A percentile compares a stretch with the other conserved stretches of the same genome.
Evolutionary conservation across 2,888 invertebrate genomes (phyloP).

Genomic region (Thereva unica): DNA sequence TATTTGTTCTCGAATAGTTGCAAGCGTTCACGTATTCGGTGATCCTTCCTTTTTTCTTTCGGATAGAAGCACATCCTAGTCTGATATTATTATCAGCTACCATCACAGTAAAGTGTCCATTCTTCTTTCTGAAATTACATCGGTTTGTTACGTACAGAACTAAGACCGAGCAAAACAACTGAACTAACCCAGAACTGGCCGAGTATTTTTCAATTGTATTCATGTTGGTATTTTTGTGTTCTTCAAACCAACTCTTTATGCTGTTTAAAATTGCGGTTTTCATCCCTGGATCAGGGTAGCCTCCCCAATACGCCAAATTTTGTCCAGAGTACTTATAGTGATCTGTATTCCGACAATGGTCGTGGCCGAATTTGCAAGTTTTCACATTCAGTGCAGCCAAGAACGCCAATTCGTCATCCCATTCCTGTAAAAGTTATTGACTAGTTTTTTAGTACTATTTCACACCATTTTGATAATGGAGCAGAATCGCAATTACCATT

Average conservation of each 20-base stretch:
- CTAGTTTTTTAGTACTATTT: too few species aligned
- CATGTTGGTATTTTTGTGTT: constrained; percentile 52
- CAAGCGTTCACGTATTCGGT: constrained; percentile 51
- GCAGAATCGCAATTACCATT: constrained; percentile 2
- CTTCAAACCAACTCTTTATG: constrained; percentile 53
- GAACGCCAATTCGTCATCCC: constrained; percentile 42
- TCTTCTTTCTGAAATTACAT: constrained; percentile 48
- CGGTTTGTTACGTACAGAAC: too few species aligned
- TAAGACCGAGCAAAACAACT: too few species aligned
- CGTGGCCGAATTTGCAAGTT: constrained; percentile 40
- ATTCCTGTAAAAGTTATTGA: constrained; percentile 13
- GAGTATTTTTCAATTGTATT: constrained; percentile 49
- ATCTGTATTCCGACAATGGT: constrained; percentile 43
- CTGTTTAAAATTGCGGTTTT: constrained; percentile 53
- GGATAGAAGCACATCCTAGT: constrained; percentile 53
- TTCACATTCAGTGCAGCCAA: constrained; percentile 44
- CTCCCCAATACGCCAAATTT: constrained; percentile 52
- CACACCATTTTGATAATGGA: too few species aligned
- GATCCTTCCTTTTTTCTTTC: constrained; percentile 32
- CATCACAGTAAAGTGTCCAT: constrained; percentile 54
- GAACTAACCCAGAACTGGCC: constrained; percentile 49
- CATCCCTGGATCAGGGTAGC: constrained; percentile 51
- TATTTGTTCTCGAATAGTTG: constrained; percentile 54
- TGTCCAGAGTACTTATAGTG: constrained; percentile 40
- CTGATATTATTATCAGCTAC: constrained; percentile 52